Conservation (phyloP, 2,797 vertebrate genomes). For the Phrynocephalus vlangalii region DNA sequence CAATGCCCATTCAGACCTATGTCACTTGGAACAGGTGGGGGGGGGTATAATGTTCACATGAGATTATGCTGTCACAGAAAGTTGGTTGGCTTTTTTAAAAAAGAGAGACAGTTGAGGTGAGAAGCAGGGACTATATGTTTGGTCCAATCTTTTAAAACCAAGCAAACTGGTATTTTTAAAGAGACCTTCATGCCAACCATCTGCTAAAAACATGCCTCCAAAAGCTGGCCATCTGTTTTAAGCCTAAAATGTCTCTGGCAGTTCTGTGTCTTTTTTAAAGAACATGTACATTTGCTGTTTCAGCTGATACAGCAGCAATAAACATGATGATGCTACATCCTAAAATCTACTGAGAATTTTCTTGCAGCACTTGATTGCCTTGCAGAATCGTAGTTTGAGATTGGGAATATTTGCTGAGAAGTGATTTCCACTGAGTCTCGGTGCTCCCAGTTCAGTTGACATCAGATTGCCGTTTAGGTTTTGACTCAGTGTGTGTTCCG, state of each 20-base stretch:
- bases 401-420: background rate
- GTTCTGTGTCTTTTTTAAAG: slow-evolving; percentile 47
- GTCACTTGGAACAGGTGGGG: too few species aligned
- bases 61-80: background rate
- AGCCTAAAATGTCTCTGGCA: slow-evolving; percentile 54
- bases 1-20: too few species aligned
- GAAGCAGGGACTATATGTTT: slow-evolving; percentile 31
- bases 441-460: background rate
- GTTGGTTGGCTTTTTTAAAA: background rate
- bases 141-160: slow-evolving; percentile 46
- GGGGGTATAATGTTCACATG: background rate
- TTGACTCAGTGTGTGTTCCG: background rate
- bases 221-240: slow-evolving; percentile 67
- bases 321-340: slow-evolving; percentile 30
- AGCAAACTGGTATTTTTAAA: slow-evolving; percentile 51
- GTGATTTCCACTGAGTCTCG: background rate
- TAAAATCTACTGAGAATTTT: slow-evolving; percentile 41
- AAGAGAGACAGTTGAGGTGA: background rate
- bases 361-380: background rate
- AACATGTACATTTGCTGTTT: slow-evolving; percentile 60
- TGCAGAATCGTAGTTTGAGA: slow-evolving; percentile 1
- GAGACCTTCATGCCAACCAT: slow-evolving; percentile 69
- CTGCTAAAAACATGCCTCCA: slow-evolving; percentile 64
- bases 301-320: slow-evolving; percentile 60
- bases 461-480: background rate